These are phyloP conservation scores for Myotis findleyi DNA, from an alignment of 2,797 vertebrate genomes.

Conservation along the genomic window DNA sequence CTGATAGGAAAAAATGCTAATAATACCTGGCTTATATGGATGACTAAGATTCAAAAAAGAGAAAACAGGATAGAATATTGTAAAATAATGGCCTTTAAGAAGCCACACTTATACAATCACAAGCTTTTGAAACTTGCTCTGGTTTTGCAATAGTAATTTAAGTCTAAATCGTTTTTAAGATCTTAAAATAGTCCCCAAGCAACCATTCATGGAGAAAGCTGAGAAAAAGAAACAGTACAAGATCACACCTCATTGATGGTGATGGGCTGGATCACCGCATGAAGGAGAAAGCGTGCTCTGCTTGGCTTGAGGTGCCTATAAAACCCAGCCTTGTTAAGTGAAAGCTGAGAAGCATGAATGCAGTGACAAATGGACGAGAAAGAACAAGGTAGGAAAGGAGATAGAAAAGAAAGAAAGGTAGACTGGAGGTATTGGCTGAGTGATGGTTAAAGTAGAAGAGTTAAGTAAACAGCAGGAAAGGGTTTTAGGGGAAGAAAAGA, in stretches of 20 bases:
- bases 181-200: not conserved
- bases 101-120: not conserved
- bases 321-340: not conserved
- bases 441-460: not conserved
- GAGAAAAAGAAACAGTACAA: not conserved
- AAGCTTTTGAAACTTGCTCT: not conserved
- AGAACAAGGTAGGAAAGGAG: not conserved
- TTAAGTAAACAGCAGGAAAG: not conserved
- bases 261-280: not conserved
- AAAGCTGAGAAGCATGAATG: not conserved
- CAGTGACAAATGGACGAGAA: not conserved
- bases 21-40: fast-evolving
- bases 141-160: not conserved
- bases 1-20: not conserved
- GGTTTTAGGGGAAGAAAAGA: not conserved
- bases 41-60: not conserved
- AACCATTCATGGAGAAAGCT: not conserved
- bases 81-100: not conserved
- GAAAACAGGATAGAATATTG: not conserved
- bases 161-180: not conserved
- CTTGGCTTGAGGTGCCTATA: not conserved
- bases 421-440: not conserved
- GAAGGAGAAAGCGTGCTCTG: not conserved
- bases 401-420: not conserved
- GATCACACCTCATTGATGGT: not conserved